A percentile compares a stretch with the other conserved stretches of the same genome.
Evolutionary conservation across 2,888 invertebrate species (phyloP).

Genomic region (Halictus ligatus): DNA sequence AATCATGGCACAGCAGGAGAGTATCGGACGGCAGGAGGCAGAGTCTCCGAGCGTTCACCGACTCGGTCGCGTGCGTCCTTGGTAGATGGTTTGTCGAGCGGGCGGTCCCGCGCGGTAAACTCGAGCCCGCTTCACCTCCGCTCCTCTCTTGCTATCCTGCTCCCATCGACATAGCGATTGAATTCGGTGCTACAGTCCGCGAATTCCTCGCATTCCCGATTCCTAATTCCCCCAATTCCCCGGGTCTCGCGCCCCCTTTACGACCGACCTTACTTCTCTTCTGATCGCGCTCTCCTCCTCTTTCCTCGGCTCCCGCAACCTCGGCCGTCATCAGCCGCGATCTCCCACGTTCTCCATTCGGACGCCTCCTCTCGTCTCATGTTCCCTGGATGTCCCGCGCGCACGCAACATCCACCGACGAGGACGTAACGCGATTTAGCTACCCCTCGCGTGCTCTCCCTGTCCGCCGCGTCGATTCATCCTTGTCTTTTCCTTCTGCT

Average conservation of each 20-base stretch:
- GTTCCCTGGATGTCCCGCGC: conserved; percentile 10
- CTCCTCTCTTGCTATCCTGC: conserved; percentile 58
- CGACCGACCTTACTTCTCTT: background rate
- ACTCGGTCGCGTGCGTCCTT: conserved; percentile 64
- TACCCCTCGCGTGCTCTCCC: background rate
- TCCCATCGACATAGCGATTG: conserved; percentile 80
- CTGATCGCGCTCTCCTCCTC: background rate
- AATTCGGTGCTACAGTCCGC: conserved; percentile 82
- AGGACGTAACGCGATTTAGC: conserved; percentile 8
- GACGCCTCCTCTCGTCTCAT: background rate
- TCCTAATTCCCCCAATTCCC: background rate
- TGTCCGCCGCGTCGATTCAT: background rate
- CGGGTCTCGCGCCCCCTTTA: background rate
- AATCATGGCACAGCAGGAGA: conserved; percentile 80
- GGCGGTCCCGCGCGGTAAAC: conserved; percentile 82
- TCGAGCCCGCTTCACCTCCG: conserved; percentile 49
- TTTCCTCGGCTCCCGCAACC: background rate
- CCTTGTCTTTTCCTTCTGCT: background rate
- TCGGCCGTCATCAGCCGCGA: conserved; percentile 30
- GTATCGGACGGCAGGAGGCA: conserved; percentile 63
- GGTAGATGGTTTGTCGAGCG: conserved; percentile 72
- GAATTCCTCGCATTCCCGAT: conserved; percentile 80
- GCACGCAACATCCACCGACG: conserved; percentile 31
- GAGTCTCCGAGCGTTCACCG: background rate
- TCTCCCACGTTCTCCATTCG: background rate